Conservation (phyloP, 64 coral and sea anemone species). For the Stichodactyla mertensii region DNA sequence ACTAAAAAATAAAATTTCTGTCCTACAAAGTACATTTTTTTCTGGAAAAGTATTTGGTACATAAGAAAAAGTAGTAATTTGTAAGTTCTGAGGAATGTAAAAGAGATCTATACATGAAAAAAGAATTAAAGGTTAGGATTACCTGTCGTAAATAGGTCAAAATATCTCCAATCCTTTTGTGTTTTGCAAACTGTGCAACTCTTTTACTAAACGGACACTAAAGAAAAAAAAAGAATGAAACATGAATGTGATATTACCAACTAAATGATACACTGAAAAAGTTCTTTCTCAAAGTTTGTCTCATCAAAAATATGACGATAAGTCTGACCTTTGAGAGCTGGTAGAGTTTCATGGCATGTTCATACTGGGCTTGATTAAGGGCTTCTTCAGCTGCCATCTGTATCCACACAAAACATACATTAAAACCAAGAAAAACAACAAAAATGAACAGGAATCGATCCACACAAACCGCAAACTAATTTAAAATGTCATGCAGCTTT, state of each 20-base stretch:
- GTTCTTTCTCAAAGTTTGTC: no score
- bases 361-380: conserved; percentile 51
- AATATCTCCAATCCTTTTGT: conserved; percentile 78
- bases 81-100: no score
- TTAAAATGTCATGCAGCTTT: no score
- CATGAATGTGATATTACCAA: background rate
- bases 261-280: background rate
- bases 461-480: no score
- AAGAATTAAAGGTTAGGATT: background rate
- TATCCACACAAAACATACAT: no score
- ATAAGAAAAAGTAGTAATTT: no score
- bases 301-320: no score
- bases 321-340: conserved; percentile 85
- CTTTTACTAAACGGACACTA: conserved; percentile 77
- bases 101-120: no score
- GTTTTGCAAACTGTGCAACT: conserved; percentile 91
- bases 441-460: background rate
- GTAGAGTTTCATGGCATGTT: conserved; percentile 81
- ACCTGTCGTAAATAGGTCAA: conserved; percentile 84
- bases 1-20: no score
- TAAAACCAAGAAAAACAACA: background rate
- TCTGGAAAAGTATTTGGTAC: no score
- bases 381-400: conserved; percentile 87
- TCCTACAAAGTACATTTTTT: no score
- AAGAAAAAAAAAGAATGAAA: background rate